Conservation (phyloP, 2,113 vertebrate genomes). For the Dinomys branickii region DNA sequence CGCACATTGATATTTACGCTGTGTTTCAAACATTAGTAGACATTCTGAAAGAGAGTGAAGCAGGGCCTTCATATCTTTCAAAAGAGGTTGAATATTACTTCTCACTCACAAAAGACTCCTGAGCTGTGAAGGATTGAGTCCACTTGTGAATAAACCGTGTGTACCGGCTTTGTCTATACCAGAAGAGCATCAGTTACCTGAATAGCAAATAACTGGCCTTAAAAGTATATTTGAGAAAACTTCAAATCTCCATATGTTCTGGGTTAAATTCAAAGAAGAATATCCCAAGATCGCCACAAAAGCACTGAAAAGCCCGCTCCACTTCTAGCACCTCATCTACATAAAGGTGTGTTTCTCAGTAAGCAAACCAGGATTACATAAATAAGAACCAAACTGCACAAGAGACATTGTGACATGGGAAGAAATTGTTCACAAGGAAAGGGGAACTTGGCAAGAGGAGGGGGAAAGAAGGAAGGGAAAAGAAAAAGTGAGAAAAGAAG, state of each 20-base stretch:
- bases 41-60: neutral
- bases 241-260: neutral
- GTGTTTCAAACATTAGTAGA: neutral
- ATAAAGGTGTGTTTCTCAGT: neutral
- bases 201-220: neutral
- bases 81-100: neutral
- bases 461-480: neutral
- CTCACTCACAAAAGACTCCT: neutral
- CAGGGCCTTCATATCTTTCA: neutral
- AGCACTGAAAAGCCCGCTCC: neutral
- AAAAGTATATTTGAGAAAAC: neutral
- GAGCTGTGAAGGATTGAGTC: neutral
- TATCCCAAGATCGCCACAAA: neutral
- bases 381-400: neutral
- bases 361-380: neutral
- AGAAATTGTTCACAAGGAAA: neutral
- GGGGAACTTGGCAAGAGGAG: neutral
- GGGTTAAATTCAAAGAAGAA: neutral
- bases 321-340: too few species aligned
- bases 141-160: neutral
- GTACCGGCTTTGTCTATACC: neutral
- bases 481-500: neutral
- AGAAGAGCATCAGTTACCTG: neutral
- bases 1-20: neutral
- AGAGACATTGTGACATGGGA: neutral